Evolutionary conservation across 2,888 invertebrate genomes (phyloP), one percentile per base, ranked within the genome.

Genomic region (Venusia cambrica): DNA sequence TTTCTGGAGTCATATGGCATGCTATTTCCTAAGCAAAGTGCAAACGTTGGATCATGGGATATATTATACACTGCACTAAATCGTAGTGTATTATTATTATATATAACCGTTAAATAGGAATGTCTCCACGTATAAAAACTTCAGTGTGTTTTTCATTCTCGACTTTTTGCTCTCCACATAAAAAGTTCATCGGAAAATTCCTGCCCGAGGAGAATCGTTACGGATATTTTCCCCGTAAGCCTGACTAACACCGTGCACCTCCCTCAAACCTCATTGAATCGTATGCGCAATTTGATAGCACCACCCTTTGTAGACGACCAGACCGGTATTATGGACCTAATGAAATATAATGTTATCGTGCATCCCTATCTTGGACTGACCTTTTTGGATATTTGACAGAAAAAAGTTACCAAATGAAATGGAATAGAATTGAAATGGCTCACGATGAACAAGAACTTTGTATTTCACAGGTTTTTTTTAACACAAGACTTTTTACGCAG

Each of bases 281-380:
- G 61, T 65, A 66, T 68, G 73, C 70, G 59, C 74, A 70, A 73
- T 73, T 72, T 73, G 62, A 64, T 62, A 54, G 54, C 59, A 62
- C 62, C 26, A 28, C 44, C 44, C 41, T 44, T 40, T 44, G 41
- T 42, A 16, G 35, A 39, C 47, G 35, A 53, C 46, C 55, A 62
- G 56, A 62, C 61, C 51, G 54, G 49, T 46, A 51, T 70, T 72
- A 70, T 54, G 62, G 56, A 48, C 49, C 64, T 58, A 64, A 68
- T 73, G 59, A 71, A 69, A 69, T 63, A 60, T 65, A 63, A 72
- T 59, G 61, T 59, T 57, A 53, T 48, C 55, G 55, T 49, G 55
- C 56, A 51, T 51, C 52, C 51, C 56, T 51, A 58, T 61, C 54
- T 50, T 50, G 35, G 22, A 46, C 45, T 51, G 51, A 51, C 51